These are phyloP conservation scores for Notamacropus eugenii DNA, from an alignment of 2,797 vertebrate genomes.

Conservation along the genomic window DNA sequence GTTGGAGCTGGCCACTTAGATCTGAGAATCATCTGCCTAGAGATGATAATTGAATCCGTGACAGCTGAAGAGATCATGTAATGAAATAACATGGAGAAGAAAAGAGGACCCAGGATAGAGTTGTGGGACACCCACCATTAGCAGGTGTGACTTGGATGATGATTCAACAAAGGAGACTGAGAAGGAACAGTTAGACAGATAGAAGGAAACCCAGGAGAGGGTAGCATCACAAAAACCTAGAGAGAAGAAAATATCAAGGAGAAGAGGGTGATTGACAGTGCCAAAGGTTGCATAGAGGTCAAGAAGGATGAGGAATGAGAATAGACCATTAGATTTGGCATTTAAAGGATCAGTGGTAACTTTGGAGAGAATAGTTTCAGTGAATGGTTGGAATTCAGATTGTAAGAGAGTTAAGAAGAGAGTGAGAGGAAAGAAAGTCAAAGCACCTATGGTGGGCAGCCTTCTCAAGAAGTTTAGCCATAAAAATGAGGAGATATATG, in stretches of 20 bases:
- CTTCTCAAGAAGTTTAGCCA: neutral
- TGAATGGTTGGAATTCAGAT: neutral
- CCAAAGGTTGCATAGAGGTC: neutral
- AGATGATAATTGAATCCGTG: neutral
- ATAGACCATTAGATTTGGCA: neutral
- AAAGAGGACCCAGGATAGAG: neutral
- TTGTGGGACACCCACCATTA: neutral
- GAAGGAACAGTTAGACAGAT: neutral
- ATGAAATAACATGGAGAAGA: neutral
- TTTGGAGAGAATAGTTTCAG: neutral
- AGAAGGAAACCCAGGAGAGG: neutral
- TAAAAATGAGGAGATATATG: neutral
- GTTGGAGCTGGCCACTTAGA: neutral
- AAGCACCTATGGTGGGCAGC: neutral
- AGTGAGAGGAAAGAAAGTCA: neutral
- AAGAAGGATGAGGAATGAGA: neutral
- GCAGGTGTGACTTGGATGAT: neutral
- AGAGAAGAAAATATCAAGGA: neutral
- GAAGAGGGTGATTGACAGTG: neutral
- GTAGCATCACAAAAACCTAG: neutral
- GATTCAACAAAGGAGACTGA: neutral
- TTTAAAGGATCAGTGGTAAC: neutral
- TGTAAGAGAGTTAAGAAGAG: neutral
- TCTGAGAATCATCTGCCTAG: neutral
- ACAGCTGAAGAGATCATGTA: neutral